Percentiles rank a stretch among this genome's conserved stretches.
Evolutionary conservation across 2,888 invertebrate genomes (phyloP).

Genomic region (Calliphora vomitoria): DNA sequence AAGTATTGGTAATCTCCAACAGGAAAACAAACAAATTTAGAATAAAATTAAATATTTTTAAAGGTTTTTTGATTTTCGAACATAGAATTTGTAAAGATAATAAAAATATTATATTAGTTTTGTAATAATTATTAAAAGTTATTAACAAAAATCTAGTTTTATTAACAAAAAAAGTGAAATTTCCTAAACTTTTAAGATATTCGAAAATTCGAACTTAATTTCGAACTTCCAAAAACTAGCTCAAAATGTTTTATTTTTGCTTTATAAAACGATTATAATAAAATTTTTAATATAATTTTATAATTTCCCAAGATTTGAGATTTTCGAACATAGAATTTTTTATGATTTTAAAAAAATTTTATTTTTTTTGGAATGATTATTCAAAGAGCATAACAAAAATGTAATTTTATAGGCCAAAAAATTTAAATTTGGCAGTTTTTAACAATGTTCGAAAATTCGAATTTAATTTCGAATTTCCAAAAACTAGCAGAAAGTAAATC

Average conservation of each 20-base stretch:
- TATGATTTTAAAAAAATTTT: no score
- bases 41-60: no score
- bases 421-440: background rate
- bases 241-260: background rate
- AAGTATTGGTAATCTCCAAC: no score
- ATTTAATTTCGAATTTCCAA: constrained; percentile 5
- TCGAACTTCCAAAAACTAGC: background rate
- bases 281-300: background rate
- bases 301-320: background rate
- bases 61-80: no score
- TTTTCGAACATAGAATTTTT: background rate
- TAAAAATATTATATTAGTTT: no score
- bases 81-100: no score
- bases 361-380: no score
- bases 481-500: background rate
- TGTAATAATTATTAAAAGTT: background rate
- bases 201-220: constrained; percentile 23
- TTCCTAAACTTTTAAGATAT: no score
- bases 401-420: no score
- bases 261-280: background rate
- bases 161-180: no score
- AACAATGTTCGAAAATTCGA: constrained; percentile 10
- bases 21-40: no score
- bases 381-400: no score
- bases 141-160: background rate